These are phyloP conservation scores for Callyntrura guangdongensis DNA, from an alignment of 2,888 invertebrate genomes.

Conservation along the genomic window DNA sequence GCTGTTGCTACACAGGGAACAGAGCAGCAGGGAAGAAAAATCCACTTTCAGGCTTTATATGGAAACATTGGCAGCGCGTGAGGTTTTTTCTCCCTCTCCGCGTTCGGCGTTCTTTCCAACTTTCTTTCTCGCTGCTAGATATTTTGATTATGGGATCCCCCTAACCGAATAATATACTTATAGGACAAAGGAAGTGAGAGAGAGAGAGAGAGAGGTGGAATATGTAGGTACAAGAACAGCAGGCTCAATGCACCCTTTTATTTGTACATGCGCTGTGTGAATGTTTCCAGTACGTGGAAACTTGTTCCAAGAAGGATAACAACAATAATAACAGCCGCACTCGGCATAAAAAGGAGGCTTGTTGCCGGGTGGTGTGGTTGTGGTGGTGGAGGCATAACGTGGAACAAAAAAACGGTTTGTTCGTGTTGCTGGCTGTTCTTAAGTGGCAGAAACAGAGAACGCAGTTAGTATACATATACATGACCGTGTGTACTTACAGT, in stretches of 20 bases:
- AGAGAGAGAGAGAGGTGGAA: background rate
- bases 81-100: conserved; percentile 6
- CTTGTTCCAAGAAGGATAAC: conserved; percentile 60
- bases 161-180: background rate
- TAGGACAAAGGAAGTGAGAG: background rate
- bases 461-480: background rate
- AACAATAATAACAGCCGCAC: conserved; percentile 10
- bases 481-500: background rate
- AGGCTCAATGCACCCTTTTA: conserved; percentile 76
- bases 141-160: conserved; percentile 40
- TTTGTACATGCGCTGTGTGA: conserved; percentile 75
- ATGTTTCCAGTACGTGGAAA: conserved; percentile 62
- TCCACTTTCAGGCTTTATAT: background rate
- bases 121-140: too few species aligned
- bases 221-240: conserved; percentile 18
- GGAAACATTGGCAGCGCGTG: background rate
- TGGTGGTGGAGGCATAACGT: conserved; percentile 1
- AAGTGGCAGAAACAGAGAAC: background rate
- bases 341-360: conserved; percentile 32
- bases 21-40: background rate
- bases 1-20: conserved; percentile 23
- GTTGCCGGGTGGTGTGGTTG: conserved; percentile 68
- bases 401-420: background rate
- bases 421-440: background rate
- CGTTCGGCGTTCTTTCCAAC: background rate